Conservation (phyloP, 2,888 invertebrate species). For the Boloria selene region DNA sequence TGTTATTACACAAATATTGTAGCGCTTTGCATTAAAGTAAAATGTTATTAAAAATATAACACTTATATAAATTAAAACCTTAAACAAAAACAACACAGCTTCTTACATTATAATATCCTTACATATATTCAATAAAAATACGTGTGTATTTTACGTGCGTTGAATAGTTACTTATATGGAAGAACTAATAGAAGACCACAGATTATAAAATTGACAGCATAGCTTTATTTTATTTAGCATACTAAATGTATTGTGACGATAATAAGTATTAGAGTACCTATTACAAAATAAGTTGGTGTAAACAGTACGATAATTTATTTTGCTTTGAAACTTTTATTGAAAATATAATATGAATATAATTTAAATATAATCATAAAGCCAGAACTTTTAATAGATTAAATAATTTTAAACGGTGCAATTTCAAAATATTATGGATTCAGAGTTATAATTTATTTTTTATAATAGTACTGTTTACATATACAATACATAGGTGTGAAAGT, state of each 20-base stretch:
- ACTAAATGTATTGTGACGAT: conserved; percentile 7
- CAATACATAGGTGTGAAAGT: background rate
- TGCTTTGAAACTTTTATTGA: background rate
- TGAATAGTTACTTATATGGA: conserved; percentile 13
- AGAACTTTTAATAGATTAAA: too few relatives aligned
- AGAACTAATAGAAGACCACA: conserved; percentile 30
- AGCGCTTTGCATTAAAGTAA: conserved; percentile 1
- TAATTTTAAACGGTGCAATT: too few relatives aligned
- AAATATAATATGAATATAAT: too few relatives aligned
- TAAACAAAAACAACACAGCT: conserved; percentile 11
- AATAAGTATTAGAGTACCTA: background rate
- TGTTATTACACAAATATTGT: conserved; percentile 5
- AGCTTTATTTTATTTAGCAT: conserved; percentile 1
- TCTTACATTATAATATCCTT: conserved; percentile 12
- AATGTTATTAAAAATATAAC: conserved; percentile 4
- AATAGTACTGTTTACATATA: conserved; percentile 1
- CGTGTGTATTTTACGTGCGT: conserved; percentile 4
- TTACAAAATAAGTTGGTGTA: background rate
- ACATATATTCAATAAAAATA: background rate
- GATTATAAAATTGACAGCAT: conserved; percentile 38
- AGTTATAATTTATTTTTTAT: background rate
- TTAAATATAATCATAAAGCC: too few relatives aligned
- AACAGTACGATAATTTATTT: conserved; percentile 8
- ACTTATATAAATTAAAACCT: conserved; percentile 17
- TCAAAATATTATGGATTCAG: too few relatives aligned